Base-by-base conservation (phyloP, 2,797 vertebrate genomes). In the Betta splendens region DNA sequence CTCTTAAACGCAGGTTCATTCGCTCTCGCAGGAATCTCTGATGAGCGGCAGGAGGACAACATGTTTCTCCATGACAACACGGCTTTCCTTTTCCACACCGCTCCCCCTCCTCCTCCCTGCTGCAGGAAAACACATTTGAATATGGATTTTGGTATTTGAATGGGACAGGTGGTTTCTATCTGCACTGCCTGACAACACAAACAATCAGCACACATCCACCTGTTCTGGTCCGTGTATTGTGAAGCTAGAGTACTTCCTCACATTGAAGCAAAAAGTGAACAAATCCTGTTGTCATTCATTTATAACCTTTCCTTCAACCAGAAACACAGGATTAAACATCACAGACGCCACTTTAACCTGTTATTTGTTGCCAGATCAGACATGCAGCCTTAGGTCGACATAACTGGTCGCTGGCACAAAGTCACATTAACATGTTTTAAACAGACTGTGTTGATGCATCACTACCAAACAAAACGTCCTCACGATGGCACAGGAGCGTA, bases 71-170 rank as follows among this genome's bases (percentile, higher is more conserved):
- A n/a, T n/a, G n/a, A 47, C 20, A 18, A 7, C 5, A 12, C 8
- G 12, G 16, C 7, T 15, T 7, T 18, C 8, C 15, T 15, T 36
- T 8, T 13, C 12, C 10, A 7, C 15, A 2, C 39, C 1, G 11
- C 7, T 13, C 17, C 15, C 1, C 31, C 2, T 5, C 7, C 20
- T 7, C 7, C 26, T 7, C 3, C 17, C 31, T 18, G 8, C 2
- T 3, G 31, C 44, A 21, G 26, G 18, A 23, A 3, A 28, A 29
- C 17, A 12, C 7, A 72, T 72, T 72, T 72, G 40, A 62, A 47
- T 67, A 46, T 29, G 21, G 21, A 33, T 59, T 60, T 26, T n/a
- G 1, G 9, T 36, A 25, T 52, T 28, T 29, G 17, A 59, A n/a
- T 5, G 3, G n/a, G 8, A 0, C 51, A 56, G 33, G 39, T 60